phyloP scores from a whole-genome alignment of 2,888 invertebrate genomes.

The Danaus chrysippus region DNA sequence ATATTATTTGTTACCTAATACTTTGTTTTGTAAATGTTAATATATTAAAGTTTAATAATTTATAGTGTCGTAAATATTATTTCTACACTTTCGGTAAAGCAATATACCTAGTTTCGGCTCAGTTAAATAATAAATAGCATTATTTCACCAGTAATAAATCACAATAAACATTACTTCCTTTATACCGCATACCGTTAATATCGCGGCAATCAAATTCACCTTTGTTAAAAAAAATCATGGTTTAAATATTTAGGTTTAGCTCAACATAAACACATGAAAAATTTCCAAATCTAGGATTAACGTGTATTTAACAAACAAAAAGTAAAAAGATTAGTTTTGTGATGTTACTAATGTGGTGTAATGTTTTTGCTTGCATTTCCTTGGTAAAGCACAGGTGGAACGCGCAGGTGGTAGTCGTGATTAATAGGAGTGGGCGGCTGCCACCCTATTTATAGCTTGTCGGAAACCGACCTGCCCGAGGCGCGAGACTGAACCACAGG shows the following conservation, averaged over 20 bases:
- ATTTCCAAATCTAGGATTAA: slow-evolving; percentile 22
- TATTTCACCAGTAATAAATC: too few relatives aligned
- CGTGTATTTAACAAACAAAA: slow-evolving; percentile 30
- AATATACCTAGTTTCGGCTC: too few relatives aligned
- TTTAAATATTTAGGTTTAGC: background rate
- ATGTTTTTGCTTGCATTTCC: slow-evolving; percentile 53
- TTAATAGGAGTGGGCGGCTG: slow-evolving; percentile 57
- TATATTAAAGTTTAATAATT: too few relatives aligned
- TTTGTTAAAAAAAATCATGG: background rate
- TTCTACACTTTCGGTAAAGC: too few relatives aligned
- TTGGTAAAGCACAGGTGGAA: slow-evolving; percentile 45
- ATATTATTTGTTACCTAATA: too few relatives aligned
- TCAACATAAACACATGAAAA: background rate
- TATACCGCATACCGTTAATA: too few relatives aligned
- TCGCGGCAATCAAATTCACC: too few relatives aligned
- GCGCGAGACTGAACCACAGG: slow-evolving; percentile 52
- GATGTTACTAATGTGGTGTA: slow-evolving; percentile 48
- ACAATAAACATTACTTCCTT: too few relatives aligned
- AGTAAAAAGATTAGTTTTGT: slow-evolving; percentile 41
- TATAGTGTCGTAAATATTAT: too few relatives aligned
- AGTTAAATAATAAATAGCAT: too few relatives aligned
- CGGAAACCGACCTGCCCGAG: slow-evolving; percentile 48
- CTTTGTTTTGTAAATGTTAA: too few relatives aligned
- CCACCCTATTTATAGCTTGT: slow-evolving; percentile 61
- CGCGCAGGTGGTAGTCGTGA: slow-evolving; percentile 62